Evolutionary conservation across 64 coral and sea anemone genomes (phyloP).

Genomic region (Anthopleura sola): DNA sequence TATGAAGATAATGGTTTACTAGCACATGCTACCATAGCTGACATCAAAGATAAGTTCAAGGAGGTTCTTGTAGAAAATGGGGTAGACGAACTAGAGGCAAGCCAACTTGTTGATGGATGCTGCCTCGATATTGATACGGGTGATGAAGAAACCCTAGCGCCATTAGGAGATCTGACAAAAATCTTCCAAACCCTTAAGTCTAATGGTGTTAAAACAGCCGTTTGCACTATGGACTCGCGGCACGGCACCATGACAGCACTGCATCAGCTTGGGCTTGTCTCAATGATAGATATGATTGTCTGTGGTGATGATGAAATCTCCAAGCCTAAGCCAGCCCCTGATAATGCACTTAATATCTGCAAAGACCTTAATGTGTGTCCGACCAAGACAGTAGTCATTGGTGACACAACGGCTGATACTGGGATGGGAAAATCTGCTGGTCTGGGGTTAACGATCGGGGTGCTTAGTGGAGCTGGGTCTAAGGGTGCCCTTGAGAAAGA

Average conservation of each 20-base stretch:
- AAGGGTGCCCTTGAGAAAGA: constrained; percentile 56
- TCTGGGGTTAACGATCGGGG: constrained; percentile 76
- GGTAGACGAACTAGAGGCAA: constrained; percentile 26
- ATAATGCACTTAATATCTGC: constrained; percentile 85
- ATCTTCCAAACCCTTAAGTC: constrained; percentile 72
- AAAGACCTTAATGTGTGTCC: constrained; percentile 68
- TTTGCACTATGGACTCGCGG: constrained; percentile 80
- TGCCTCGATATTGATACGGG: constrained; percentile 84
- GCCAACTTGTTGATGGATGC: constrained; percentile 57
- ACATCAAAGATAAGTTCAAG: constrained; percentile 77
- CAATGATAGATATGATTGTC: constrained; percentile 78
- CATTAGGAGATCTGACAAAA: constrained; percentile 63
- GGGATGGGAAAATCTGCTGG: constrained; percentile 82
- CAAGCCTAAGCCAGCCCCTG: constrained; percentile 80
- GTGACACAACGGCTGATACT: constrained; percentile 86
- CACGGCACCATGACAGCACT: constrained; percentile 83
- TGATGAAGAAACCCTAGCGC: constrained; percentile 41
- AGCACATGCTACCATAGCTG: constrained; percentile 81
- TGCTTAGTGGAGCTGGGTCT: constrained; percentile 82
- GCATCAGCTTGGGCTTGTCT: constrained; percentile 50
- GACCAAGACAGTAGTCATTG: constrained; percentile 71
- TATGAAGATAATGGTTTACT: constrained; percentile 74
- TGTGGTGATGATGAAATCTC: constrained; percentile 80
- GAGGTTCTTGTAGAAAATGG: constrained; percentile 72
- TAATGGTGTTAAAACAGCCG: constrained; percentile 72